Evolutionary conservation across 2,888 invertebrate species (phyloP), one percentile per base, ranked within the genome.

Genomic region (Brachynemurus nebulosus): DNA sequence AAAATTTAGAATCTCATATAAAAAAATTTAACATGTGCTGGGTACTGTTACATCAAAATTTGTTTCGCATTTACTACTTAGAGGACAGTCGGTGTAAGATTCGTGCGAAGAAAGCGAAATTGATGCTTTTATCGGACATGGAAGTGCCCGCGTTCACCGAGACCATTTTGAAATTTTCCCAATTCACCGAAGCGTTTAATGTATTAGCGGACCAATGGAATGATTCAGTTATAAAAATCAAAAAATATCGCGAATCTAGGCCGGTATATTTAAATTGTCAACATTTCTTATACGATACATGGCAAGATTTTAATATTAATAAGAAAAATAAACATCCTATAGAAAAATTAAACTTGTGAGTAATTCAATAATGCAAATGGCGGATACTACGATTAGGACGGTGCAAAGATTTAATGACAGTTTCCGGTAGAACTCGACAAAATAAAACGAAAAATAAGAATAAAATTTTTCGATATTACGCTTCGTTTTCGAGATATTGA

Each of bases 31-130:
- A 37, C 20, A 37, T 37, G 11, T 37, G 19, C 12, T 37, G 37
- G 37, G 12, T 37, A 19, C 4, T 37, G 9, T 5, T 37, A 19
- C 37, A 37, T 19, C 18, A 37, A 16, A 37, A 37, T 37, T 37
- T 37, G 20, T 37, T 37, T 37, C 37, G 37, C 11, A 18, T 37
- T 8, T 12, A 37, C 18, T 37, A 37, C 20, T 20, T 37, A 19
- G 37, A 37, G 12, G 20, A 37, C 12, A 14, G 20, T 19, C 18
- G 20, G 12, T 37, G 37, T 19, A 18, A 20, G 12, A 19, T 37
- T n/a, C 37, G 37, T 4, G 19, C 20, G n/a, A 20, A 37, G 20
- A 18, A 37, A 37, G 37, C 37, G 4, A 16, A 20, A 16, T 18
- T 37, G 20, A 14, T 36, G 14, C 17, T 36, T 12, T 7, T 30